These are phyloP conservation scores for Ophonus ardosiacus DNA, from an alignment of 2,888 invertebrate species.

Conservation along the genomic window DNA sequence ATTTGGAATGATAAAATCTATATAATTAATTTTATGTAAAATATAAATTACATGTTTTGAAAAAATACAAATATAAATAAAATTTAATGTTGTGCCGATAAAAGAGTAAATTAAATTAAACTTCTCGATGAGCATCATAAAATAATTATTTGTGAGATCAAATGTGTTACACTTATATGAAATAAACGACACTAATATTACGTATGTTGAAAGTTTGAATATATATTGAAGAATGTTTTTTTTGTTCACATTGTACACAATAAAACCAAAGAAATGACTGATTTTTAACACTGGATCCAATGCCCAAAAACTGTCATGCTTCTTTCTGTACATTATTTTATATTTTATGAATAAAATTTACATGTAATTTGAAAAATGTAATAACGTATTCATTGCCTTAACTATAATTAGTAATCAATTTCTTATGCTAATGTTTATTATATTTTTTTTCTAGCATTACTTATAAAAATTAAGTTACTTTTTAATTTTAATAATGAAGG, in stretches of 20 bases:
- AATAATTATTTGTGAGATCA: background rate
- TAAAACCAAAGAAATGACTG: conserved; percentile 13
- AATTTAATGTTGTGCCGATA: background rate
- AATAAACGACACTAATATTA: background rate
- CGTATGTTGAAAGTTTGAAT: background rate
- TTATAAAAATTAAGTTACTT: no score
- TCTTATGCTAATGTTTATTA: background rate
- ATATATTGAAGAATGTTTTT: background rate
- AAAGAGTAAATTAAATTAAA: background rate
- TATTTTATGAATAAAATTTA: no score
- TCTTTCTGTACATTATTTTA: background rate
- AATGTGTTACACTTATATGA: background rate
- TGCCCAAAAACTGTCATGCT: background rate
- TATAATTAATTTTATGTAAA: conserved; percentile 7
- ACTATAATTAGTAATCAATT: background rate
- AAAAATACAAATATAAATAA: background rate
- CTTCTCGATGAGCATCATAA: no score
- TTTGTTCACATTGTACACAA: background rate
- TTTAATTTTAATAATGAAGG: no score
- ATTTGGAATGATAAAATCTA: background rate
- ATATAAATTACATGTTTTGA: background rate
- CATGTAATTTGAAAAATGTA: no score
- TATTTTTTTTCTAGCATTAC: background rate
- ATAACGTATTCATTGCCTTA: background rate
- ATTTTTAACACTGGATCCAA: background rate